Percentiles rank a stretch among this genome's conserved stretches.
phyloP scores from a whole-genome alignment of 1,140 invertebrate species.

The Batillaria attramentaria region DNA sequence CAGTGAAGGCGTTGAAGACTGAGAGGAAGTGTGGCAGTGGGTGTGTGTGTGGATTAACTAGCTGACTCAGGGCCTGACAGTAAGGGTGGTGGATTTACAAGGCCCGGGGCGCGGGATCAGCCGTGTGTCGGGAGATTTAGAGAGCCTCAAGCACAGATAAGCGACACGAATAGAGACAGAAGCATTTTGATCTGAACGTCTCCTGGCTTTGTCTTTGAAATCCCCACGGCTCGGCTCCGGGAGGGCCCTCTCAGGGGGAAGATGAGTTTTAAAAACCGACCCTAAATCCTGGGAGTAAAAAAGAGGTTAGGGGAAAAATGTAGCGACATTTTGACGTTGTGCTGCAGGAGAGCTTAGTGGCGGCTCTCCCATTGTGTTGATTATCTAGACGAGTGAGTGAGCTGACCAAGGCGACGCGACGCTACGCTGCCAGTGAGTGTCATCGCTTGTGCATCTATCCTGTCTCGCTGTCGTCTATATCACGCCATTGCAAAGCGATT shows the following conservation, averaged over 20 bases:
- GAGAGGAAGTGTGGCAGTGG: no score
- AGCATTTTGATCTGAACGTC: slow-evolving; percentile 12
- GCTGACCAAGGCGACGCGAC: neutral
- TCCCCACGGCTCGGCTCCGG: neutral
- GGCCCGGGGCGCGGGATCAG: neutral
- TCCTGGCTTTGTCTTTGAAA: slow-evolving; percentile 18
- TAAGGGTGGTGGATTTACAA: neutral
- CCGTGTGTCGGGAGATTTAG: slow-evolving; percentile 12
- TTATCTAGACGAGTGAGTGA: neutral
- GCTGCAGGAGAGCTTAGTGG: neutral
- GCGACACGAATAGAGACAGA: slow-evolving; percentile 4
- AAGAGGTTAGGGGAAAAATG: neutral
- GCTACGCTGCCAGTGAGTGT: neutral
- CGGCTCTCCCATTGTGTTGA: neutral
- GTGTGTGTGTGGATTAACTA: no score
- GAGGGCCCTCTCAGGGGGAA: neutral
- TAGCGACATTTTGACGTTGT: neutral
- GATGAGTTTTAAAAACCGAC: neutral
- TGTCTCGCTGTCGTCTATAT: slow-evolving; percentile 12
- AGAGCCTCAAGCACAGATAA: slow-evolving; percentile 12
- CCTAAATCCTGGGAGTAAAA: neutral
- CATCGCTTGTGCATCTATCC: slow-evolving; percentile 3
- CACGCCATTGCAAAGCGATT: slow-evolving; percentile 10
- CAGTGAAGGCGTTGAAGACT: no score
- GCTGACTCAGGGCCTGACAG: neutral